Evolutionary conservation across 1,140 invertebrate genomes (phyloP), one percentile per base, ranked within the genome.

Genomic region (Drosophila watanabei): DNA sequence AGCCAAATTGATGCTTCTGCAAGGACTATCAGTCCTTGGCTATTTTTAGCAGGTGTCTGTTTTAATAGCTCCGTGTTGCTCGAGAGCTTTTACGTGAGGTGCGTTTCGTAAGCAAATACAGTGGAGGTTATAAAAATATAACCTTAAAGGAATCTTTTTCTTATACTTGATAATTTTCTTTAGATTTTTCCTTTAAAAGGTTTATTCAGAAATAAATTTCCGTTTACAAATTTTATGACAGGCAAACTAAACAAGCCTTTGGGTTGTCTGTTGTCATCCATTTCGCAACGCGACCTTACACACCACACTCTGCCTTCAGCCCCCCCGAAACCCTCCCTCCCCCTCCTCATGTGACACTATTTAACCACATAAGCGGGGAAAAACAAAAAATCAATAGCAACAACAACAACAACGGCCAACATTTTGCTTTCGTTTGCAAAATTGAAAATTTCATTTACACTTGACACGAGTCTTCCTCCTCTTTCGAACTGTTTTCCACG

Each of bases 391-490:
- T 89, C 85, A 90, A 89, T 89, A 89, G n/a, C 51, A 43, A 39
- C 70, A 70, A 48, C 75, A 39, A 24, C 24, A n/a, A n/a, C n/a
- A n/a, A n/a, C n/a, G n/a, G 24, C 18, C 73, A 45, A 69, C 59
- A 66, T 78, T 84, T 87, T 68, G 46, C 80, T 77, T 84, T 84
- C 65, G 68, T 82, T 82, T 37, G 64, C 85, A 70, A 75, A 89
- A 82, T 81, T 89, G 81, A 58, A 88, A 88, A 76, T 81, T 88
- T 75, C 81, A 85, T 88, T 89, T 88, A 81, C 85, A 88, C 85
- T 88, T 90, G 85, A 85, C 85, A 85, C 51, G 66, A 59, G 70
- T 37, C 37, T 39, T 57, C 20, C 52, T 49, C 43, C 16, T 13
- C 5, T 16, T 37, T 30, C 33, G 3, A 30, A 45, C 7, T 33